Percentiles rank a stretch among this genome's conserved stretches.
Conservation (phyloP, 2,888 invertebrate species). For the Volucella inanis region DNA sequence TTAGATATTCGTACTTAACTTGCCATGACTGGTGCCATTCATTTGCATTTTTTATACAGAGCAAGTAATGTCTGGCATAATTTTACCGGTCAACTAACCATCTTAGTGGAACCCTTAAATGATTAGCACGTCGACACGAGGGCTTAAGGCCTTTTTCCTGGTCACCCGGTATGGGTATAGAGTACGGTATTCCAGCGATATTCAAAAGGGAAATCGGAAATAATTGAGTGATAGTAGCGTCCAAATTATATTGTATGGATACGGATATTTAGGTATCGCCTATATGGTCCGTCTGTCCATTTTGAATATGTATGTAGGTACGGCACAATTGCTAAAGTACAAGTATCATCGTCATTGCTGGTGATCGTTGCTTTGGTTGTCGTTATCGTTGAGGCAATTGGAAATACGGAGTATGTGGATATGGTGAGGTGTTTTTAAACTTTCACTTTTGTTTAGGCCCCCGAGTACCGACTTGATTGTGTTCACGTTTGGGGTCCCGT, state of each 20-base stretch:
- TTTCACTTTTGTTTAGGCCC: slow-evolving; percentile 67
- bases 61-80: slow-evolving; percentile 67
- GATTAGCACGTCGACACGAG: slow-evolving; percentile 11
- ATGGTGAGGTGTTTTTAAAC: slow-evolving; percentile 50
- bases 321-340: not conserved
- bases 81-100: slow-evolving; percentile 68
- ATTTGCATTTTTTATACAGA: slow-evolving; percentile 52
- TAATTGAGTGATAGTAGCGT: slow-evolving; percentile 60
- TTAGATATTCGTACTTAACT: slow-evolving; percentile 30
- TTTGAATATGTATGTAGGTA: slow-evolving; percentile 63
- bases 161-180: slow-evolving; percentile 22
- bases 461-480: slow-evolving; percentile 65
- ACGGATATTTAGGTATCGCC: not conserved
- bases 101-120: slow-evolving; percentile 47
- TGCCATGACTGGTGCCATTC: slow-evolving; percentile 35
- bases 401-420: slow-evolving; percentile 21
- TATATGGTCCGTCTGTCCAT: slow-evolving; percentile 32
- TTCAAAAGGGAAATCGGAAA: slow-evolving; percentile 70
- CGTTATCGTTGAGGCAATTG: slow-evolving; percentile 29
- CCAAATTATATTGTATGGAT: slow-evolving; percentile 40
- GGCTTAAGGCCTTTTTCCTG: slow-evolving; percentile 58
- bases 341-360: not conserved
- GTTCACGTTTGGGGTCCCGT: slow-evolving; percentile 59
- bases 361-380: not conserved
- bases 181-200: slow-evolving; percentile 28